A percentile compares a stretch with the other conserved stretches of the same genome.
Conservation (phyloP, 2,888 invertebrate genomes). For the Drosophila borborema region DNA sequence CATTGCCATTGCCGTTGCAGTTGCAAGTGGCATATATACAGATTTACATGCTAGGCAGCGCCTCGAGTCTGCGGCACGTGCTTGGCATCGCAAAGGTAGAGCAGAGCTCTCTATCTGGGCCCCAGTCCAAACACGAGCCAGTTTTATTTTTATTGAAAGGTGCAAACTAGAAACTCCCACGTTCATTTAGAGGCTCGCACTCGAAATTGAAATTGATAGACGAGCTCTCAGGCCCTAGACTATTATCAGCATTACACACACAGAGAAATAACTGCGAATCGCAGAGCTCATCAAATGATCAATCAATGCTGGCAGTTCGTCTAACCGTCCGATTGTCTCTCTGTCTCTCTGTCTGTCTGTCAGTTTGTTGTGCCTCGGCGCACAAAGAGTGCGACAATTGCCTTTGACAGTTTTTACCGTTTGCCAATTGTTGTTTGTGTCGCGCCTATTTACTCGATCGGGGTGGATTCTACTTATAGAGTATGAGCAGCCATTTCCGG, state of each 20-base stretch:
- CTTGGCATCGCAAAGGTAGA: slow-evolving; percentile 50
- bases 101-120: neutral
- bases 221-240: slow-evolving; percentile 13
- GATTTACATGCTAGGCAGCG: slow-evolving; percentile 66
- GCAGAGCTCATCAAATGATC: slow-evolving; percentile 62
- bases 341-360: slow-evolving; percentile 41
- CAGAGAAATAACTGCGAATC: slow-evolving; percentile 27
- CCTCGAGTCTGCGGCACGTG: slow-evolving; percentile 59
- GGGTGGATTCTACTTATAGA: slow-evolving; percentile 36
- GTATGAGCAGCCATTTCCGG: slow-evolving; percentile 18
- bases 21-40: slow-evolving; percentile 56
- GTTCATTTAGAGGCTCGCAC: slow-evolving; percentile 64
- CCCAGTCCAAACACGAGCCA: neutral
- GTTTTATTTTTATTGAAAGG: slow-evolving; percentile 46
- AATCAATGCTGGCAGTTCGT: slow-evolving; percentile 49
- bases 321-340: slow-evolving; percentile 21
- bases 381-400: slow-evolving; percentile 72
- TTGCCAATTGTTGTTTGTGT: slow-evolving; percentile 68
- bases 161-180: slow-evolving; percentile 78
- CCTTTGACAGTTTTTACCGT: slow-evolving; percentile 78
- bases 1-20: slow-evolving; percentile 11
- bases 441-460: slow-evolving; percentile 44
- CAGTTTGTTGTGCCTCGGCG: slow-evolving; percentile 60
- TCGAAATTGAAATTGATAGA: slow-evolving; percentile 63
- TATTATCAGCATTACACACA: neutral